Evolutionary conservation across 2,888 invertebrate genomes (phyloP), one percentile per base, ranked within the genome.

Genomic region (Pristionchus arcanus): DNA sequence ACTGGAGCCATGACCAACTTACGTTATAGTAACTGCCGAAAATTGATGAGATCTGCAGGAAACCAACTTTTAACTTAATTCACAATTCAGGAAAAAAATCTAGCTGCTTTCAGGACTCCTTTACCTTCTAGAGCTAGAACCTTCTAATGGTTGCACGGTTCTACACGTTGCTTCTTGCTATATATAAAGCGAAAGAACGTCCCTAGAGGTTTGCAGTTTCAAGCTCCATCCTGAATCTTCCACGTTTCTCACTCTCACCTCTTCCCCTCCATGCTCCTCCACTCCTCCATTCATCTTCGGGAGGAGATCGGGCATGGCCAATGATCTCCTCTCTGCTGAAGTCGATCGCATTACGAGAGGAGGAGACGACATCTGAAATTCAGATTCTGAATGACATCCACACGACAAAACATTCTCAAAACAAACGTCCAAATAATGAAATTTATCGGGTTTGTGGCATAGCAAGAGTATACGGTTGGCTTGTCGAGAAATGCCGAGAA

Each of bases 1-100:
- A 37, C 74, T 19, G 13, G 37, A 1, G 16, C 74, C 31, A 16
- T 19, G 37, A 34, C 55, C 55, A 91, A 94, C 94, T 94, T 92
- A 94, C 94, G 91, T 71, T 53, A 74, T 94, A 94, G 90, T 93
- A 94, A 92, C 94, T 94, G 89, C 94, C 94, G 91, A 94, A 94
- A 68, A 94, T 91, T 31, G 94, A 94, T 31, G 93, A 92, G 83
- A 94, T 94, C 94, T 94, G 91, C 63, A 92, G 53, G 34, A 53
- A 53, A 81, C 13, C 71, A 68, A 68, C 28, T 68, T n/a, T 68
- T 7, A 31, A 15, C 34, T 71, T 34, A 5, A 34, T 31, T 19
- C 31, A 71, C 90, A 91, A 55, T 7, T 53, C 49, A 59, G 59
- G 19, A 63, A 81, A 11, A 83, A n/a, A n/a, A 28, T 28, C 19